A percentile compares a stretch with the other conserved stretches of the same genome.
Conservation (phyloP, 2,888 invertebrate species). For the Amphipyra berbera region DNA sequence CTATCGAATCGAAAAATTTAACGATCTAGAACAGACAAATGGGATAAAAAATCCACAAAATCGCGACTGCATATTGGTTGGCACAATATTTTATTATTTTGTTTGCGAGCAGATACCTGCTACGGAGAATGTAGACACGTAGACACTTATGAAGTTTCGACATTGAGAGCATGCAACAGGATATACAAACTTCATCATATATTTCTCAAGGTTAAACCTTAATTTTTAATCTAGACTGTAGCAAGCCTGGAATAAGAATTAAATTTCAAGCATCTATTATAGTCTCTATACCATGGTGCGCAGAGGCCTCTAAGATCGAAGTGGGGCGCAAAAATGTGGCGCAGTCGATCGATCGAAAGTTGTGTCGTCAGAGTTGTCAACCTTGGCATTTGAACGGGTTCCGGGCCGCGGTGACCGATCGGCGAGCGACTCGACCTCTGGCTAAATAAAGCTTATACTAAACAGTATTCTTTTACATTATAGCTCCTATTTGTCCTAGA, state of each 20-base stretch:
- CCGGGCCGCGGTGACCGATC: conserved; percentile 81
- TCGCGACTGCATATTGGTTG: conserved; percentile 8
- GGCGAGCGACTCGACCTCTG: conserved; percentile 72
- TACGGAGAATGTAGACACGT: conserved; percentile 16
- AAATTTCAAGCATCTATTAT: conserved; percentile 17
- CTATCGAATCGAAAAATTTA: conserved; percentile 17
- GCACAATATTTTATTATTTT: conserved; percentile 21
- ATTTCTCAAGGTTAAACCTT: conserved; percentile 29
- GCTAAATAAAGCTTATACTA: conserved; percentile 63
- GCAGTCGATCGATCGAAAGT: conserved; percentile 86
- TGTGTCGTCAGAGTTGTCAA: conserved; percentile 89
- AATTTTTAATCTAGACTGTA: conserved; percentile 26
- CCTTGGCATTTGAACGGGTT: conserved; percentile 90
- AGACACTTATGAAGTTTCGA: conserved; percentile 14
- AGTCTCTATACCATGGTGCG: conserved; percentile 24
- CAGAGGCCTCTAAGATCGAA: conserved; percentile 57
- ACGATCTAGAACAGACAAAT: conserved; percentile 11
- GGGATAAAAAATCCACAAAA: conserved; percentile 9
- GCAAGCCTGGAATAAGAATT: conserved; percentile 1
- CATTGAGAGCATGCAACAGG: conserved; percentile 31
- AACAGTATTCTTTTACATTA: conserved; percentile 52
- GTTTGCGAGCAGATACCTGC: conserved; percentile 10
- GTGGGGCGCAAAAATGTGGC: conserved; percentile 88
- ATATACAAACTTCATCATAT: conserved; percentile 14
- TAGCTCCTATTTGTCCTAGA: conserved; percentile 32